Base-by-base conservation (phyloP, 2,888 invertebrate genomes). In the Vanessa cardui region DNA sequence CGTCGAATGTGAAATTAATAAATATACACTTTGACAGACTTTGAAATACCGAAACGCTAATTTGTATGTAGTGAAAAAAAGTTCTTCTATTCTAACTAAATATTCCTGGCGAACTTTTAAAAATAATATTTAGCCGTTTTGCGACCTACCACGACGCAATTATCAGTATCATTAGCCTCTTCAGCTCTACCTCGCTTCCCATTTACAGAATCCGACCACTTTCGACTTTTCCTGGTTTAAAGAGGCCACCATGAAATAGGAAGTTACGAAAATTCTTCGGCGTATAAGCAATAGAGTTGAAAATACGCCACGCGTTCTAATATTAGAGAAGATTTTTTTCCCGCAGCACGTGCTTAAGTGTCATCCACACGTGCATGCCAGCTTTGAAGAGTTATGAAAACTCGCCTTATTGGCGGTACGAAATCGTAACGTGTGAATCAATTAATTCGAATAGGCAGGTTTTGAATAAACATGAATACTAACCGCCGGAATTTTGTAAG, bases 341-440 rank as follows among this genome's bases (percentile, higher is more conserved):
- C 62, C 67, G 66, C 65, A 68, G 74, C 77, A 69, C 77, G 77
- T 76, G 77, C 74, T 71, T 68, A 70, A 77, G 75, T 71, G 71
- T 64, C 61, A 74, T 76, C 58, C 66, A 71, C 75, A 71, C 73
- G 72, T 73, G 75, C 67, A 73, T 66, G 70, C 65, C 70, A 66
- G 67, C 58, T 73, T 71, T 72, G n/a, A 46, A 72, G 70, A 54
- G 56, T 64, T 68, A 61, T 47, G 47, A 50, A 67, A 59, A 63
- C 58, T 50, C 52, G 52, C 46, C 33, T 52, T 58, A 67, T 63
- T 67, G 52, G 67, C 58, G 60, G 44, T 68, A 47, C 44, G 12
- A 16, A 52, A 56, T 56, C 21, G 62, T 54, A 45, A 64, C 60
- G 56, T 68, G 64, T 56, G 64, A 64, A 60, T 64, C 64, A 64